These are phyloP conservation scores for Hippolais icterina DNA, from an alignment of 2,113 vertebrate genomes.

Conservation along the genomic window DNA sequence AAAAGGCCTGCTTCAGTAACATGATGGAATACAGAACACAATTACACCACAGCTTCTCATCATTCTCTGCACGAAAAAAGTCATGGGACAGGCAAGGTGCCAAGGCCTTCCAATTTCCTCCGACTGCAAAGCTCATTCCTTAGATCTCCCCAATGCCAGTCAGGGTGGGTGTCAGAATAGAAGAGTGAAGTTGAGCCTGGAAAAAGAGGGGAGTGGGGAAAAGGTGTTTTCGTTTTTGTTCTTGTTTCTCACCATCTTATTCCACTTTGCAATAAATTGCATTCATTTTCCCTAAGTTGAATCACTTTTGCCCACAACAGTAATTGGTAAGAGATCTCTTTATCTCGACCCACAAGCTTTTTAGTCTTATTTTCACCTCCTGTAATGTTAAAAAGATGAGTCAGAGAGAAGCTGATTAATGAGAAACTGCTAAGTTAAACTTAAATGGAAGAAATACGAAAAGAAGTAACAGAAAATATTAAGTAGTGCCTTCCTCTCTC, in stretches of 20 bases:
- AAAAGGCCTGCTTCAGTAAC: neutral
- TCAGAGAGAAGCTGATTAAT: neutral
- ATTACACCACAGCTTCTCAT: neutral
- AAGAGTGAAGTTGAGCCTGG: neutral
- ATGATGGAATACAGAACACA: neutral
- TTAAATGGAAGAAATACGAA: neutral
- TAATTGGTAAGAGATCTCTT: neutral
- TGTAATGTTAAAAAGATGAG: neutral
- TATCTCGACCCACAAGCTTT: neutral
- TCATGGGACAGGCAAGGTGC: neutral
- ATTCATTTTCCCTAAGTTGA: neutral
- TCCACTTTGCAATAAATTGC: neutral
- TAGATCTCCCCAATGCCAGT: neutral
- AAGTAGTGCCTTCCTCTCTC: neutral
- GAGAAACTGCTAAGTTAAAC: neutral
- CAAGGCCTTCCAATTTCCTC: neutral
- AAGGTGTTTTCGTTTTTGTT: neutral
- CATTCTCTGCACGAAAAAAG: neutral
- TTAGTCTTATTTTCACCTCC: neutral
- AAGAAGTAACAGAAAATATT: neutral
- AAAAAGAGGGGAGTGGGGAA: neutral
- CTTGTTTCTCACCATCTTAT: neutral
- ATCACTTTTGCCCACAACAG: neutral
- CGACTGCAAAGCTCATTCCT: neutral
- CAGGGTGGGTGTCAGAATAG: neutral